Conservation (phyloP, 2,797 vertebrate species). For the Lacerta bilineata region DNA sequence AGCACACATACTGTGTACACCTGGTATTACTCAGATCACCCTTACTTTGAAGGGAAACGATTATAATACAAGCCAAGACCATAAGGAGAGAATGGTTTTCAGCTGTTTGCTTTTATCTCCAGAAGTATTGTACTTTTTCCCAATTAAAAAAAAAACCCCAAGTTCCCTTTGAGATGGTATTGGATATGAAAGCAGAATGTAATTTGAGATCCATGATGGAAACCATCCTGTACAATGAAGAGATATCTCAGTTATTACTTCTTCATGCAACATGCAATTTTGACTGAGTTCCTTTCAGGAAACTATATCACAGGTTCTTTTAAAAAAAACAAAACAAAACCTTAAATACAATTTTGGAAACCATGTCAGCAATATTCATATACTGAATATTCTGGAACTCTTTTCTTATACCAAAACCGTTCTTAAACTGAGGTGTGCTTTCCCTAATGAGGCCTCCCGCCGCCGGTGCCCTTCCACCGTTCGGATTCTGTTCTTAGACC, state of each 20-base stretch:
- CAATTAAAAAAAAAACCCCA: neutral
- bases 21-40: slow-evolving; percentile 5
- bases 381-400: neutral
- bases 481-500: no score
- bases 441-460: no score
- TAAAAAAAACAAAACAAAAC: neutral
- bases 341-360: neutral
- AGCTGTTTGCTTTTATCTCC: slow-evolving; percentile 4
- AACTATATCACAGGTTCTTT: neutral
- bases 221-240: neutral
- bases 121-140: neutral
- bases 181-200: neutral
- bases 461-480: no score
- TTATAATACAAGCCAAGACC: neutral
- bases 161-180: neutral
- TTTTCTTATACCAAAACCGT: no score
- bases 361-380: neutral
- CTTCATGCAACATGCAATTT: neutral
- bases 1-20: neutral
- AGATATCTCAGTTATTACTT: neutral
- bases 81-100: slow-evolving; percentile 23
- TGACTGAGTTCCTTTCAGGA: neutral
- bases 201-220: neutral
- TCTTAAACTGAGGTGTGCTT: no score
- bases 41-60: neutral